Conservation (phyloP, 2,113 vertebrate species). For the Erpornis zantholeuca region DNA sequence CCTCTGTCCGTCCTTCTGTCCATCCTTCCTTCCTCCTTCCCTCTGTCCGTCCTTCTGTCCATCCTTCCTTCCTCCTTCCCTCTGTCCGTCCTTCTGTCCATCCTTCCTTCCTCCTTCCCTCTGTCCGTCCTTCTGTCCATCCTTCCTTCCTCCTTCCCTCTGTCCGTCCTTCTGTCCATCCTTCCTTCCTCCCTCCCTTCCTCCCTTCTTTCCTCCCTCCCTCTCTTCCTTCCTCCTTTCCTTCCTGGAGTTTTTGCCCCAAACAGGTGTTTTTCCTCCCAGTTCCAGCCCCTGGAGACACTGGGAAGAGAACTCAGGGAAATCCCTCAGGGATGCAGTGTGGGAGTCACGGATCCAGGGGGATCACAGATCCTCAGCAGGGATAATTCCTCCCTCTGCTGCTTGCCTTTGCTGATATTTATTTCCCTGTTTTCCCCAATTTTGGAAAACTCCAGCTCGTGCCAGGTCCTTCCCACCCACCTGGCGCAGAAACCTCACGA, state of each 20-base stretch:
- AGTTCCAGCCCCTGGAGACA: not conserved
- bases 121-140: too few species aligned
- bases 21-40: too few species aligned
- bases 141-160: too few species aligned
- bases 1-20: too few species aligned
- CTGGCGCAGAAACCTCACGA: fast-evolving
- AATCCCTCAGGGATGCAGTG: not conserved
- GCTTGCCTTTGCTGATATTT: fast-evolving
- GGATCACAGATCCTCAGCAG: not conserved
- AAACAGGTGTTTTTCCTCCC: not conserved
- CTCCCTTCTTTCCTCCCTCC: too few species aligned
- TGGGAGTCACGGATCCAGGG: not conserved
- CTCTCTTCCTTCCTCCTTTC: not conserved
- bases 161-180: too few species aligned
- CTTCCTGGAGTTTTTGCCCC: not conserved
- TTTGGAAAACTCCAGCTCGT: fast-evolving
- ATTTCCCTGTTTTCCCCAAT: not conserved
- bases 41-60: too few species aligned
- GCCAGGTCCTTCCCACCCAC: not conserved
- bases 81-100: not conserved
- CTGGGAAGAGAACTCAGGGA: not conserved
- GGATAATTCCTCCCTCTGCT: not conserved
- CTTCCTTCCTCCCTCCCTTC: too few species aligned
- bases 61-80: not conserved
- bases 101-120: too few species aligned